Evolutionary conservation across 1,140 invertebrate species (phyloP).

Genomic region (Sarcophaga bullata): DNA sequence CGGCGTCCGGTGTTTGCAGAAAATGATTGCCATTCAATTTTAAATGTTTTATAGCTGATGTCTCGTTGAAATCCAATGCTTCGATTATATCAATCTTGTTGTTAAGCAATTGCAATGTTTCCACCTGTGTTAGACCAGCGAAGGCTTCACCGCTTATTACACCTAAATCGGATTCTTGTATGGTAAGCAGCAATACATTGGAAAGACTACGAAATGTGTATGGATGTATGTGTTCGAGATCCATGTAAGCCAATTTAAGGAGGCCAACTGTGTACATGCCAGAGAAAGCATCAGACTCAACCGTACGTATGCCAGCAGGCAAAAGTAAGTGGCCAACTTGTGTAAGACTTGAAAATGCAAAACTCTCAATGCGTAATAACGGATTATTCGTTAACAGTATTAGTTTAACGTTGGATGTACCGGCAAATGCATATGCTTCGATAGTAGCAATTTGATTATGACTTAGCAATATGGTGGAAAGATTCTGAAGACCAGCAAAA

Average conservation of each 20-base stretch:
- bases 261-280: conserved; percentile 80
- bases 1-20: conserved; percentile 75
- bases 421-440: conserved; percentile 83
- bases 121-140: conserved; percentile 74
- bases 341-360: conserved; percentile 82
- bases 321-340: conserved; percentile 80
- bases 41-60: conserved; percentile 75
- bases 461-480: conserved; percentile 77
- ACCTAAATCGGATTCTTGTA: conserved; percentile 84
- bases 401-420: conserved; percentile 80
- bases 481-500: conserved; percentile 83
- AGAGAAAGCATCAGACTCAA: conserved; percentile 82
- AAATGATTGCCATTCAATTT: conserved; percentile 84
- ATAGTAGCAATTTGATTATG: conserved; percentile 84
- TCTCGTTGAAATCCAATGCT: conserved; percentile 74
- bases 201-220: conserved; percentile 81
- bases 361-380: conserved; percentile 76
- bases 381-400: conserved; percentile 83
- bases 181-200: conserved; percentile 76
- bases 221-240: conserved; percentile 74
- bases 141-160: conserved; percentile 78
- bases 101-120: conserved; percentile 78
- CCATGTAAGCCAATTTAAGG: conserved; percentile 85
- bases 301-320: conserved; percentile 77
- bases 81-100: conserved; percentile 86